Evolutionary conservation across 2,888 invertebrate genomes (phyloP), one percentile per base, ranked within the genome.

Genomic region (Bimastos eiseni): DNA sequence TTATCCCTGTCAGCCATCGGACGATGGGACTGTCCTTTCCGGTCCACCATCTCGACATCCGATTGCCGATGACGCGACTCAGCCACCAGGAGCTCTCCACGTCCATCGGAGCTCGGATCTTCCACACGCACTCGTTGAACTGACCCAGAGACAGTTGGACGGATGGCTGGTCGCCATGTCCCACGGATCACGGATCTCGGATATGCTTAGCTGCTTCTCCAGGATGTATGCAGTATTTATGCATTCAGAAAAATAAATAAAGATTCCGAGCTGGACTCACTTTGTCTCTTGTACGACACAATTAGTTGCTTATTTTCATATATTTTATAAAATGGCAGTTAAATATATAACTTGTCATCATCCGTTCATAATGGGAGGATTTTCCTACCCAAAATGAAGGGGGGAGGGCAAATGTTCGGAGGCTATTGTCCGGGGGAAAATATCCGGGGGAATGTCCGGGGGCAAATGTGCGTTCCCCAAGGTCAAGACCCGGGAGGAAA

Each of bases 1-100:
- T 37, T 19, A 86, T 37, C 0, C 37, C 86, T 15, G 86, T 24
- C 36, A 86, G 34, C 86, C 86, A 86, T 37, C 36, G 36, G 36
- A 33, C 15, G 36, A 36, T 70, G 30, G 5, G 70, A 70, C 70
- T n/a, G 70, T 70, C 70, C 70, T 70, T 70, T n/a, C 70, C 70
- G n/a, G 70, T 70, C 70, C 70, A 70, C 70, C 70, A 70, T n/a
- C n/a, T 70, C 17, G 70, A n/a, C 70, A 70, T n/a, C 70, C 70
- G 70, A 30, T 70, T n/a, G 30, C 70, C 70, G n/a, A n/a, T n/a
- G 70, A 70, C 70, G 70, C 70, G 70, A n/a, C 70, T 70, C n/a
- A 70, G 70, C 70, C 70, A 70, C 70, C 70, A 30, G 70, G 70
- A 70, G n/a, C 70, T 70, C 70, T n/a, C 30, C 30, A 70, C n/a